Evolutionary conservation across 92 coral and sea anemone genomes (phyloP).

Genomic region (Palythoa grandis): DNA sequence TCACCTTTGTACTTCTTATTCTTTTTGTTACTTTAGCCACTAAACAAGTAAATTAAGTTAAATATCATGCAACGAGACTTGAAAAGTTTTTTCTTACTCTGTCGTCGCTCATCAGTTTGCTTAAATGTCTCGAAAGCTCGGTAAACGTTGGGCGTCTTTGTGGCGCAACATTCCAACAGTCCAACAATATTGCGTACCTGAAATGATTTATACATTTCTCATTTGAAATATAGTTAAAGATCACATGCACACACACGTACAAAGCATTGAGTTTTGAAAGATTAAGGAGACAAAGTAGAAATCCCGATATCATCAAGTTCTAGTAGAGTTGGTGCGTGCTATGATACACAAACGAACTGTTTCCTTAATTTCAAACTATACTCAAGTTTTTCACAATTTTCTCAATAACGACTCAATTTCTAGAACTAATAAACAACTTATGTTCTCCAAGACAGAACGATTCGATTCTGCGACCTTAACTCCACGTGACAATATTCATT

Average conservation of each 20-base stretch:
- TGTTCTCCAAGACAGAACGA: too few species aligned
- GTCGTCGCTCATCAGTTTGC: conserved; percentile 85
- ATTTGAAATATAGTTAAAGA: background rate
- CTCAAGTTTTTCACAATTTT: too few species aligned
- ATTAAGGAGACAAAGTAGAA: too few species aligned
- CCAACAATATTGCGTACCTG: conserved; percentile 88
- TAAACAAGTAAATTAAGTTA: background rate
- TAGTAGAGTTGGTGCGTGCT: too few species aligned
- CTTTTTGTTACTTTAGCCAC: background rate
- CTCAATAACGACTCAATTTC: too few species aligned
- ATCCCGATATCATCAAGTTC: too few species aligned
- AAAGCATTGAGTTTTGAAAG: background rate
- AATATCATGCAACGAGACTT: background rate
- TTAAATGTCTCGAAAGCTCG: conserved; percentile 87
- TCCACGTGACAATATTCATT: too few species aligned
- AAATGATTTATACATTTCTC: background rate
- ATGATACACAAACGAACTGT: background rate
- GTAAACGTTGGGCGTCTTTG: conserved; percentile 92
- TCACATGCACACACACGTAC: background rate
- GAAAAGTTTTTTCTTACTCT: conserved; percentile 60
- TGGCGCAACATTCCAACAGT: conserved; percentile 97
- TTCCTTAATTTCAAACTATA: background rate
- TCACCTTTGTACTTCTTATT: background rate
- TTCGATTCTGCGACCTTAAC: too few species aligned
- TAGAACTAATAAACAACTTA: too few species aligned